phyloP scores from a whole-genome alignment of 2,888 invertebrate species.

The Trissonchulus latispiculum region DNA sequence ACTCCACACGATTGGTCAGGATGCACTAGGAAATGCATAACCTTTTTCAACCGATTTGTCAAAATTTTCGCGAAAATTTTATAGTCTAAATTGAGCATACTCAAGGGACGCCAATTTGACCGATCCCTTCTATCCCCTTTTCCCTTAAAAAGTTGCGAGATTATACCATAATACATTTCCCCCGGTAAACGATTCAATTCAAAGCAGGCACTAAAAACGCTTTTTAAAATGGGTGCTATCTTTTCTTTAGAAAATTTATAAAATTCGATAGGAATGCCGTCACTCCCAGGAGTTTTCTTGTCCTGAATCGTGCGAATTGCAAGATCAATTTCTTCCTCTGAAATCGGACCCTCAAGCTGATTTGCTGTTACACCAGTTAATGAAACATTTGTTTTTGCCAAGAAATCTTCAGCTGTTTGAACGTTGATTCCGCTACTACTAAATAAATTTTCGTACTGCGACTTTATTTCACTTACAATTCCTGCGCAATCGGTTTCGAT shows the following conservation, averaged over 20 bases:
- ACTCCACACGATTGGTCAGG: not conserved
- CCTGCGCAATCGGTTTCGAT: not conserved
- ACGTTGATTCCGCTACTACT: not conserved
- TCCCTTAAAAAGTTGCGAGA: not conserved
- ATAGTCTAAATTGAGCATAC: not conserved
- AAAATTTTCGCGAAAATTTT: not conserved
- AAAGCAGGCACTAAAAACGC: not conserved
- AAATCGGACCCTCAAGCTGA: not conserved
- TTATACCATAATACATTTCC: not conserved
- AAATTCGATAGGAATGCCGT: slow-evolving; percentile 2
- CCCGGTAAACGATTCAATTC: not conserved
- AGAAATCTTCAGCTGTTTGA: not conserved
- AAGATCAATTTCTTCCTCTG: no score
- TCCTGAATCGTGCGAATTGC: not conserved
- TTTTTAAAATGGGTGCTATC: not conserved
- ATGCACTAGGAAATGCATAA: not conserved
- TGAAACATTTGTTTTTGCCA: not conserved
- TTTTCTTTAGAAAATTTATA: not conserved
- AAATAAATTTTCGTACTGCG: slow-evolving; percentile 3
- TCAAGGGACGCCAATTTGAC: not conserved
- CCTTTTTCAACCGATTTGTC: not conserved
- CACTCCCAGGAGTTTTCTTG: not conserved
- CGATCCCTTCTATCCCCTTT: not conserved
- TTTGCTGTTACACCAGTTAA: not conserved
- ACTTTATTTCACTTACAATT: slow-evolving; percentile 8